These are phyloP conservation scores for Picathartes gymnocephalus DNA, from an alignment of 2,113 vertebrate genomes.

Conservation along the genomic window DNA sequence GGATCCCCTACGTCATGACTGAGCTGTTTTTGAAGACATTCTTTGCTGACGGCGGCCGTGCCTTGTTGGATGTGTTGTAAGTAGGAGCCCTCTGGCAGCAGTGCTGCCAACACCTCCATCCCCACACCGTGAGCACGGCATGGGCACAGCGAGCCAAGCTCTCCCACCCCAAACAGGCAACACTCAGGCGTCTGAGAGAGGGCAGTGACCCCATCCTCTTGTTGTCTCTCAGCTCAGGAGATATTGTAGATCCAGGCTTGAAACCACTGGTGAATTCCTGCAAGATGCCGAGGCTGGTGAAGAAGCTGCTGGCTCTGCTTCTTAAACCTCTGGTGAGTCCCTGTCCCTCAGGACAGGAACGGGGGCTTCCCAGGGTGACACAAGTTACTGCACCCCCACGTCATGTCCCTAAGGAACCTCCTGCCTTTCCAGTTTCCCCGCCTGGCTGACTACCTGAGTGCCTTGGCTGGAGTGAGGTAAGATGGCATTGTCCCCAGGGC, in stretches of 20 bases:
- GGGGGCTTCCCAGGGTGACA: background rate
- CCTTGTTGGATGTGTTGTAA: slow-evolving; percentile 36
- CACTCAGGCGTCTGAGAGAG: background rate
- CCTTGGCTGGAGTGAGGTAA: slow-evolving; percentile 50
- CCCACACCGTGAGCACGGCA: fast-evolving
- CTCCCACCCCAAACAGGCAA: background rate
- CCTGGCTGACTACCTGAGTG: slow-evolving; percentile 25
- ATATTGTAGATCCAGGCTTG: slow-evolving; percentile 74
- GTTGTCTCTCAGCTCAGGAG: slow-evolving; percentile 68
- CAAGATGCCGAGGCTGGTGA: slow-evolving; percentile 68
- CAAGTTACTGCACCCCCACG: background rate
- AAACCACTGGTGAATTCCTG: slow-evolving; percentile 18
- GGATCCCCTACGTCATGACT: slow-evolving; percentile 17
- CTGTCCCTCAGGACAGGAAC: background rate
- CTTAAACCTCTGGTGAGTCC: slow-evolving; percentile 81
- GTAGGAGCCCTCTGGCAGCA: background rate
- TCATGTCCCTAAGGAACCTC: background rate
- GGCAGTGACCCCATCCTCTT: background rate
- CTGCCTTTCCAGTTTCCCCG: slow-evolving; percentile 59
- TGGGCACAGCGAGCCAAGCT: background rate
- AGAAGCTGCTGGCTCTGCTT: slow-evolving; percentile 74
- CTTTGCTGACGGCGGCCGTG: slow-evolving; percentile 73
- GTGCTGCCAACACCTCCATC: background rate
- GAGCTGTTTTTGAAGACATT: slow-evolving; percentile 58
- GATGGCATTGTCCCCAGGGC: background rate